Evolutionary conservation across 2,797 vertebrate genomes (phyloP).

Genomic region (Clangula hyemalis): DNA sequence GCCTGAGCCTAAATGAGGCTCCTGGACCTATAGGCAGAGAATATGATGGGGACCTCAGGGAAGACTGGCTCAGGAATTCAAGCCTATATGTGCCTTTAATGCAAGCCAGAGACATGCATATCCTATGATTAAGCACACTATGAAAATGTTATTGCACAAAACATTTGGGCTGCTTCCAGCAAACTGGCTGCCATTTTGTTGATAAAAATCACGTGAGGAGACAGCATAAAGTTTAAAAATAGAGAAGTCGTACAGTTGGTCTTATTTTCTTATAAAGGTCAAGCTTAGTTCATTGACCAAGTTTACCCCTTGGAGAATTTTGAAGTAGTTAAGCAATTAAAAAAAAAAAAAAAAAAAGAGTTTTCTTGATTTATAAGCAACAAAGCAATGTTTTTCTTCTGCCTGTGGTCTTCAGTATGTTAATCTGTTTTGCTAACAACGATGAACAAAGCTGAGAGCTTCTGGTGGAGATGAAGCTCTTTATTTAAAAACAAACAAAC

Average conservation of each 20-base stretch:
- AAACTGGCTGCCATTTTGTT: not conserved
- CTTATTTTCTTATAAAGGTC: not conserved
- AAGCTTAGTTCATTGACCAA: not conserved
- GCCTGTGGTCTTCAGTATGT: not conserved
- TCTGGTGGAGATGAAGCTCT: not conserved
- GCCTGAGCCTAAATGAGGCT: not conserved
- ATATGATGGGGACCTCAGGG: not conserved
- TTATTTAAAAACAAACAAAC: not conserved
- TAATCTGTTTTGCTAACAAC: not conserved
- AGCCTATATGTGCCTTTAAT: not conserved
- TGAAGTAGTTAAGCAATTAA: not conserved
- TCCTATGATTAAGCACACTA: not conserved
- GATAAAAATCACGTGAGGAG: not conserved
- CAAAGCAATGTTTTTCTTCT: not conserved
- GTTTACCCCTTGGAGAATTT: not conserved
- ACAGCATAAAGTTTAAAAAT: not conserved
- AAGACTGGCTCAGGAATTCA: not conserved
- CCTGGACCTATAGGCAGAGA: not conserved
- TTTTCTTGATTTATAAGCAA: not conserved
- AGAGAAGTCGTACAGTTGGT: not conserved
- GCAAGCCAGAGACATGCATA: not conserved
- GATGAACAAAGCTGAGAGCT: not conserved
- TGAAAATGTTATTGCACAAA: not conserved
- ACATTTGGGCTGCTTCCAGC: not conserved
- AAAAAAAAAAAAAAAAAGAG: not conserved